Percentiles rank a stretch among this genome's conserved stretches.
phyloP scores from a whole-genome alignment of 2,113 vertebrate genomes.

The Odontophorus gujanensis region DNA sequence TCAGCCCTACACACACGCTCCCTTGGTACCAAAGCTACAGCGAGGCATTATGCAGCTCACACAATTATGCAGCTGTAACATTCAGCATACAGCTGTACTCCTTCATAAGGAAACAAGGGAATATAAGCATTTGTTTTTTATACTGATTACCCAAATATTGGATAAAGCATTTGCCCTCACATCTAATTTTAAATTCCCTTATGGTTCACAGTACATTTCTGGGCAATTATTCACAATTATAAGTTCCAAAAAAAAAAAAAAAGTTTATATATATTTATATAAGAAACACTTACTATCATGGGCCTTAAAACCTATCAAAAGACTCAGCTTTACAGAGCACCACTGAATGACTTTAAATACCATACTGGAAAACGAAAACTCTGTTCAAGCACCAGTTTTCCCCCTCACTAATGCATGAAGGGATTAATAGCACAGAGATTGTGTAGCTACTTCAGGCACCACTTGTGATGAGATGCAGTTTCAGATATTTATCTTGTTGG shows the following conservation, averaged over 20 bases:
- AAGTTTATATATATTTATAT: background rate
- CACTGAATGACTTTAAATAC: background rate
- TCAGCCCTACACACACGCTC: background rate
- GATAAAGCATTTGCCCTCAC: background rate
- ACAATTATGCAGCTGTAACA: slow-evolving; percentile 53
- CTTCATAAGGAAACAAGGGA: slow-evolving; percentile 25
- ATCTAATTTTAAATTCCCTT: background rate
- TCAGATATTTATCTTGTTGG: background rate
- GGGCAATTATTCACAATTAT: background rate
- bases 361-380: background rate
- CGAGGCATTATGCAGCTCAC: slow-evolving; percentile 48
- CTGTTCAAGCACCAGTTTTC: background rate
- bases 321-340: background rate
- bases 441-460: background rate
- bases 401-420: background rate
- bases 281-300: background rate
- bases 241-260: background rate
- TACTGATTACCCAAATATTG: background rate
- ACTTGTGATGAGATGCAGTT: background rate
- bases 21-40: slow-evolving; percentile 62
- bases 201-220: background rate
- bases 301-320: background rate
- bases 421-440: background rate
- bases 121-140: slow-evolving; percentile 22
- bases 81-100: slow-evolving; percentile 50